These are phyloP conservation scores for Drosophila conformis DNA, from an alignment of 2,888 invertebrate genomes.

Conservation along the genomic window DNA sequence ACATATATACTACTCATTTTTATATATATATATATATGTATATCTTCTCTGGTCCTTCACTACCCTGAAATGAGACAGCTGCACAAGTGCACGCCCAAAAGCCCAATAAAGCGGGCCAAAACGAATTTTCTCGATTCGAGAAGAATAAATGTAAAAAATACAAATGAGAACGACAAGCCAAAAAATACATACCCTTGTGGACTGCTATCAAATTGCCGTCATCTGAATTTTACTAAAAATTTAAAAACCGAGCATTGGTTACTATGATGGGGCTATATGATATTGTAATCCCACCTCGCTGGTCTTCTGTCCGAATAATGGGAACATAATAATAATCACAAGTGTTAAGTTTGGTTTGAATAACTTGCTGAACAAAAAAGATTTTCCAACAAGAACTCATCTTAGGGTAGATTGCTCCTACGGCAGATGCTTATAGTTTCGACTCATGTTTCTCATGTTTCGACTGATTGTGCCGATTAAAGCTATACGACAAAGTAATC, in stretches of 20 bases:
- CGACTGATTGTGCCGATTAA: neutral
- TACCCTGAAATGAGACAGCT: slow-evolving; percentile 71
- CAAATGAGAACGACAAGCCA: slow-evolving; percentile 9
- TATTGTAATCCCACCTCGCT: neutral
- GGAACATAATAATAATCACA: neutral
- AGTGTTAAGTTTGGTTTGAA: neutral
- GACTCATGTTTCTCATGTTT: too few species aligned
- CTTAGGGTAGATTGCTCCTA: neutral
- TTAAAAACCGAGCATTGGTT: neutral
- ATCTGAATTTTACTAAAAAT: neutral
- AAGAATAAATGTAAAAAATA: slow-evolving; percentile 13
- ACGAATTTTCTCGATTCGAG: slow-evolving; percentile 57
- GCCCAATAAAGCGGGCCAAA: slow-evolving; percentile 73
- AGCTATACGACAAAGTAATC: neutral
- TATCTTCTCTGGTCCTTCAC: slow-evolving; percentile 29
- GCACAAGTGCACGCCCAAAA: slow-evolving; percentile 68
- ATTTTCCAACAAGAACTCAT: neutral
- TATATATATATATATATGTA: slow-evolving; percentile 1
- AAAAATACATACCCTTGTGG: neutral
- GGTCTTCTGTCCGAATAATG: neutral
- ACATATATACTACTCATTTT: neutral
- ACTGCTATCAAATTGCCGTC: neutral
- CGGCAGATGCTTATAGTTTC: neutral
- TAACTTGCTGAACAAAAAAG: neutral
- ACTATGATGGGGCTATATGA: neutral